These are phyloP conservation scores for Tachystola acroxantha DNA, from an alignment of 2,888 invertebrate species.

Conservation along the genomic window DNA sequence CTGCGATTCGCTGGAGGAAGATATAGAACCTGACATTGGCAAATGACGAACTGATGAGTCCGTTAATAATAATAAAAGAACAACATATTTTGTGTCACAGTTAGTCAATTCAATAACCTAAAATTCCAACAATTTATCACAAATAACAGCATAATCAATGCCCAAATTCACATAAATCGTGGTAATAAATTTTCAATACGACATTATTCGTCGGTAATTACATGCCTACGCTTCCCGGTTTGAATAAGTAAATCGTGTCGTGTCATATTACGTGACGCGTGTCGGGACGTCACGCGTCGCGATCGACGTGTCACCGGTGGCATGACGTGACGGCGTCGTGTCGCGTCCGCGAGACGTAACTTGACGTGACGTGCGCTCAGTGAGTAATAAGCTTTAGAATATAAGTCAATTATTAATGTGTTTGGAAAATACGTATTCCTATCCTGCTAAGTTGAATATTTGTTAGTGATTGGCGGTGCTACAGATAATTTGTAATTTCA, in stretches of 20 bases:
- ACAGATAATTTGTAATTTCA: no score
- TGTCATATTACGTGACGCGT: slow-evolving; percentile 29
- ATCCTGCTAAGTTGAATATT: no score
- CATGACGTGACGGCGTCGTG: slow-evolving; percentile 23
- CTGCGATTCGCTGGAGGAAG: no score
- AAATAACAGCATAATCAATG: no score
- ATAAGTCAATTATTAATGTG: slow-evolving; percentile 6
- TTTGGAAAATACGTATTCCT: no score
- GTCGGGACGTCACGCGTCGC: slow-evolving; percentile 27
- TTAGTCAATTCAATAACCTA: no score
- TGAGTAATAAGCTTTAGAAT: slow-evolving; percentile 12
- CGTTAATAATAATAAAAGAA: no score
- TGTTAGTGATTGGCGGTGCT: no score
- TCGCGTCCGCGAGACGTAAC: slow-evolving; percentile 8
- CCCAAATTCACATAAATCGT: slow-evolving; percentile 17
- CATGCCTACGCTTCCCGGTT: slow-evolving; percentile 23
- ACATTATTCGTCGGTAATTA: slow-evolving; percentile 25
- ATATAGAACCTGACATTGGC: no score
- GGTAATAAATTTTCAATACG: slow-evolving; percentile 29
- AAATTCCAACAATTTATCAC: no score
- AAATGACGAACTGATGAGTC: no score
- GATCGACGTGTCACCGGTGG: slow-evolving; percentile 20
- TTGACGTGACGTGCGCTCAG: slow-evolving; percentile 1
- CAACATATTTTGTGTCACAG: no score
- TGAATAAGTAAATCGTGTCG: slow-evolving; percentile 36